Evolutionary conservation across 2,113 vertebrate genomes (phyloP).

Genomic region (Pachypanchax playfairii): DNA sequence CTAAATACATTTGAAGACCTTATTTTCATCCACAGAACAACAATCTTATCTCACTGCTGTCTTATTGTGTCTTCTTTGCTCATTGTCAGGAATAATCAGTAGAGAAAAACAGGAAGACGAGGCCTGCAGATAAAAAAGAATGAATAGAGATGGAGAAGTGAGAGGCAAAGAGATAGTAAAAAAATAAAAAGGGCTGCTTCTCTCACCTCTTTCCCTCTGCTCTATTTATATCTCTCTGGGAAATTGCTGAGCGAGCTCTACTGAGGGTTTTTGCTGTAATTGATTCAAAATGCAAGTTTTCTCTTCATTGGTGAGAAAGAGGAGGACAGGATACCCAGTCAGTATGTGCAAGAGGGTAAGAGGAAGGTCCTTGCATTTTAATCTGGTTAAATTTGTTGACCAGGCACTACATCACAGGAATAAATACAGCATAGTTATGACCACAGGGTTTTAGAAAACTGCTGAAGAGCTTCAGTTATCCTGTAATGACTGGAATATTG

Average conservation of each 20-base stretch:
- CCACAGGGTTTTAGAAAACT: not conserved
- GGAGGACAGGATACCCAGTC: constrained; percentile 57
- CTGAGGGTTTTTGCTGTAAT: constrained; percentile 72
- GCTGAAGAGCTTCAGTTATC: constrained; percentile 35
- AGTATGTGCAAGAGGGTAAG: constrained; percentile 24
- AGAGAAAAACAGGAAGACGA: constrained; percentile 2
- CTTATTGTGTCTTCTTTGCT: not conserved
- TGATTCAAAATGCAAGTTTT: constrained; percentile 78
- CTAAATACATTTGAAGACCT: constrained; percentile 25
- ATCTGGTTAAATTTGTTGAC: constrained; percentile 31
- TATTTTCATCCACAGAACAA: constrained; percentile 26
- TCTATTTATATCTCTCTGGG: constrained; percentile 77
- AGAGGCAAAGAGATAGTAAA: constrained; percentile 25
- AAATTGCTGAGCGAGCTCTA: constrained; percentile 76
- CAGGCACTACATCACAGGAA: constrained; percentile 32
- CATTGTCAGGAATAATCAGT: constrained; percentile 15
- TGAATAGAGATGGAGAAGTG: constrained; percentile 9
- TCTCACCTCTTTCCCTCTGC: constrained; percentile 47
- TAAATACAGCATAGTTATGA: constrained; percentile 38
- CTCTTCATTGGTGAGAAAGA: constrained; percentile 67
- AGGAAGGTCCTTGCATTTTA: constrained; percentile 32
- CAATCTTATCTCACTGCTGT: constrained; percentile 18
- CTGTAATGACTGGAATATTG: constrained; percentile 37
- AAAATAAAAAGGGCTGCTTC: constrained; percentile 52
- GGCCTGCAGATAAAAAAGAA: constrained; percentile 33